Evolutionary conservation across 2,888 invertebrate genomes (phyloP).

Genomic region (Sinodicranocentrus sp.): DNA sequence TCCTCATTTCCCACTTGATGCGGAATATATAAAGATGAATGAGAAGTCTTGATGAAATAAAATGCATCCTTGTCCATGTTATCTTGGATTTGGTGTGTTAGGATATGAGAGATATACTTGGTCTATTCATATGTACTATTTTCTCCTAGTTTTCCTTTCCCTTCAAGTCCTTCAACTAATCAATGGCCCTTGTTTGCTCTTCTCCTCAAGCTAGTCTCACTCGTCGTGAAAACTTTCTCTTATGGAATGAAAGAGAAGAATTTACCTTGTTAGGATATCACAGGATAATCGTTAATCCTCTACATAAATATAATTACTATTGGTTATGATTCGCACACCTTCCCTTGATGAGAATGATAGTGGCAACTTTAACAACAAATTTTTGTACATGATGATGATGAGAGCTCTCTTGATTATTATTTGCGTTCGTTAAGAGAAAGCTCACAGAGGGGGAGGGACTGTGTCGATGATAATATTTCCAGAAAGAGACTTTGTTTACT

Average conservation of each 20-base stretch:
- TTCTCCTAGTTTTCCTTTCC: too few species aligned
- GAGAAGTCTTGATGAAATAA: too few species aligned
- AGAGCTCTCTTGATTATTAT: conserved; percentile 59
- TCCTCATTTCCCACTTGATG: conserved; percentile 13
- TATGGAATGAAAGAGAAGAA: background rate
- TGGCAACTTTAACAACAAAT: conserved; percentile 43
- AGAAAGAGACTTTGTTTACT: too few species aligned
- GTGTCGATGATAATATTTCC: too few species aligned
- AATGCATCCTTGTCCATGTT: too few species aligned
- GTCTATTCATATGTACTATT: too few species aligned
- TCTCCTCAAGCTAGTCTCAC: conserved; percentile 16
- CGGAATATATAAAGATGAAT: too few species aligned
- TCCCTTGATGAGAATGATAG: conserved; percentile 29
- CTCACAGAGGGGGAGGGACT: too few species aligned
- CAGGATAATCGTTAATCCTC: too few species aligned
- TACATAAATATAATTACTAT: conserved; percentile 6
- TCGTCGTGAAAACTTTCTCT: conserved; percentile 31
- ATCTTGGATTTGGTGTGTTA: too few species aligned
- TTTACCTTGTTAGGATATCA: background rate
- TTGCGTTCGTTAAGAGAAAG: conserved; percentile 65
- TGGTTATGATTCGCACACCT: too few species aligned
- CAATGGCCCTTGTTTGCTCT: conserved; percentile 30
- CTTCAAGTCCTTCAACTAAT: conserved; percentile 24
- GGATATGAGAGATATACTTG: background rate
- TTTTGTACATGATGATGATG: conserved; percentile 28